Base-by-base conservation (phyloP, 35 echinoderm and acorn worm species). In the Apostichopus californicus region DNA sequence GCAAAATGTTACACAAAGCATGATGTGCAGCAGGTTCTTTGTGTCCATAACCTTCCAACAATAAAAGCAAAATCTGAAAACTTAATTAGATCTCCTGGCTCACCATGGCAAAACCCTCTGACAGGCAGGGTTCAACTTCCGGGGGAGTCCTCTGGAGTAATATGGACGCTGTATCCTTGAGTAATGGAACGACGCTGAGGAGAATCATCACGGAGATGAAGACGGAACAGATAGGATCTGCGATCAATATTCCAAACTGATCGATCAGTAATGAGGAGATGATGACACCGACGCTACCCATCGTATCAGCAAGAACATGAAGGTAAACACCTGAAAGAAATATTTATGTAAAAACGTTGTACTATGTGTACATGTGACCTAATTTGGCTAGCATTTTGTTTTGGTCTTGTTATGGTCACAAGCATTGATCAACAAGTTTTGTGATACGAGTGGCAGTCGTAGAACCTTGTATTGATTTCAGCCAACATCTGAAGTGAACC, bases 201-300 rank as follows among this genome's bases (percentile, higher is more conserved):
- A 98, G 93, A 79, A 98, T 98, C 93, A 98, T 94, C 52, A 94
- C 79, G 12, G 97, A 91, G 73, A 98, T 98, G 65, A 96, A 98
- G 64, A 98, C 88, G 25, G 97, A 98, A 65, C 95, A 96, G 80
- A 98, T 96, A 4, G 97, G 96, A 79, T 98, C 97, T 22, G 97
- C 97, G 15, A 98, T 87, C 25, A 98, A 93, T n/a, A 98, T 91
- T 6, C 97, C 96, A 94, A 96, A 98, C 56, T 98, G 93, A 60
- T 96, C 95, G 15, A 98, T 96, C 22, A 96, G 93, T 25, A 98
- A 86, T 9, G 97, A 96, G 24, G 97, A 98, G 65, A 98, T 94
- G 84, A 98, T 98, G 13, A 98, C 97, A 1, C 97, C 95, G 3
- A 98, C 95, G 72, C 96, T 98, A n/a, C 97, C 97, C 90, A 98